Base-by-base conservation (phyloP, 64 coral and sea anemone species). In the Orbicella faveolata region DNA sequence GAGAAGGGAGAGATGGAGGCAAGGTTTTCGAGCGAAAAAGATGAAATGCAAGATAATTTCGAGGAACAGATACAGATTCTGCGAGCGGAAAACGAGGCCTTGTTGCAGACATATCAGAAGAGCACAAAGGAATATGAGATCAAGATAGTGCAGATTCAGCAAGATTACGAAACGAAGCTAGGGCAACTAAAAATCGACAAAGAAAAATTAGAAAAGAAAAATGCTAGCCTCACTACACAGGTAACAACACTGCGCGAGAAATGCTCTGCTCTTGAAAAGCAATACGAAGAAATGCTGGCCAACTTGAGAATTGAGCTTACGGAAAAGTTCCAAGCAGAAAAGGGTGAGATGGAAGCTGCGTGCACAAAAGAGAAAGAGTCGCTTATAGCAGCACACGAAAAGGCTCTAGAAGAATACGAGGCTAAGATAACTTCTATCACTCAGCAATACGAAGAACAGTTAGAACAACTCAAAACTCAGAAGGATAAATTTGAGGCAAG, bases 101-200 rank as follows among this genome's bases (percentile, higher is more conserved):
- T 92, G 17, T 21, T 92, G 75, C 66, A 92, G 72, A 87, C 83
- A 5, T 80, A 87, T 41, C 84, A 84, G 34, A 80, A 36, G 59
- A 77, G 61, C 23, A 86, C 86, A 0, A 92, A 81, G 26, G 90
- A 92, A 51, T 92, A 92, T 26, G 83, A 92, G 52, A 87, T 87
- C 19, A 92, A 87, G 74, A 92, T 92, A 21, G 86, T 66, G 3
- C 76, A 86, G 12, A 74, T 92, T 36, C 59, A 66, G 39, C 90
- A 92, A 70, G 90, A 87, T n/a, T 92, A 92, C 36, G 90, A 92
- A 74, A 76, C 74, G 1, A 87, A 87, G 14, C 44, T 92, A 12
- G 90, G 75, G 15, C 66, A 73, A 39, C 65, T 92, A 39, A 92
- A 74, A 79, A 57, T 80, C 25, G 61, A 75, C 25, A 92, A 87